Evolutionary conservation across 2,797 vertebrate species (phyloP).

Genomic region (Lateolabrax maculatus): DNA sequence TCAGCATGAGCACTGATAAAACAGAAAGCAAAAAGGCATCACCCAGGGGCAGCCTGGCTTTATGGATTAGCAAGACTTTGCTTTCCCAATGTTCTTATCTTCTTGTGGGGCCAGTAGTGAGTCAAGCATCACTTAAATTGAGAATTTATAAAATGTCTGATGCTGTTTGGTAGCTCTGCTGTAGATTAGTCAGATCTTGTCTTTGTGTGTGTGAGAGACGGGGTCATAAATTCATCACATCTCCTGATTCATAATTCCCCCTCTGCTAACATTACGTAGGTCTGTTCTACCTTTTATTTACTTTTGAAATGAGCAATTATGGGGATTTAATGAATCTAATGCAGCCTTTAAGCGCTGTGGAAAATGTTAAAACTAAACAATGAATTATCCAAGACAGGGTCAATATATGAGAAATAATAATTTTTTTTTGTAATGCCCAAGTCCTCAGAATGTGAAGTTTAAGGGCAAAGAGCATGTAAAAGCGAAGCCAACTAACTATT

Average conservation of each 20-base stretch:
- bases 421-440: background rate
- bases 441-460: background rate
- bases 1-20: conserved; percentile 25
- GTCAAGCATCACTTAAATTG: conserved; percentile 9
- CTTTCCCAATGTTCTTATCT: conserved; percentile 21
- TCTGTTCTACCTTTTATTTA: background rate
- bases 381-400: background rate
- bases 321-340: background rate
- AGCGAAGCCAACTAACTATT: background rate
- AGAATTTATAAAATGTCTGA: conserved; percentile 11
- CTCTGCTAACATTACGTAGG: background rate
- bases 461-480: background rate
- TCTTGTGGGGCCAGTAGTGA: conserved; percentile 23
- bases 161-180: conserved; percentile 5
- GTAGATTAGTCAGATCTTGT: background rate
- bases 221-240: background rate
- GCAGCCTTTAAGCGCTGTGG: background rate
- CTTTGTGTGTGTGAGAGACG: background rate
- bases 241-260: background rate
- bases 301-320: background rate
- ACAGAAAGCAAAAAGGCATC: conserved; percentile 39
- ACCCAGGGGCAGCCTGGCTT: conserved; percentile 35
- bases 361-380: background rate
- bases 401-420: background rate
- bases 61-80: conserved; percentile 40